These are phyloP conservation scores for Gastrophysa polygoni DNA, from an alignment of 2,888 invertebrate genomes.

Conservation along the genomic window DNA sequence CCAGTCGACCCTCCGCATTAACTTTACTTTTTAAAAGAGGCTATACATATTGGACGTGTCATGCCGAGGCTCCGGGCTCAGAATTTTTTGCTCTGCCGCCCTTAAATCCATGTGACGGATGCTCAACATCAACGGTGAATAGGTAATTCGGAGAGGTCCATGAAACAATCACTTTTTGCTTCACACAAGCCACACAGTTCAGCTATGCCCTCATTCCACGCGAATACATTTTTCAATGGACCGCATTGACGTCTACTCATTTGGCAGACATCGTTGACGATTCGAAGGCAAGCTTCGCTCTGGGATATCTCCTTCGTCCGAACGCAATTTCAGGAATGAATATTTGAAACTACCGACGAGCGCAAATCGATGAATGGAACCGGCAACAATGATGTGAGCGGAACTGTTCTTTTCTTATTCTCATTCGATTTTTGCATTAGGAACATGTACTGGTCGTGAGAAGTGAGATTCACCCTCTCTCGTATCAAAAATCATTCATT, in stretches of 20 bases:
- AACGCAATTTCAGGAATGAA: not conserved
- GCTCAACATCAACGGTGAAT: slow-evolving; percentile 38
- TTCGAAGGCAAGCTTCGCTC: not conserved
- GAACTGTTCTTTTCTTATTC: slow-evolving; percentile 40
- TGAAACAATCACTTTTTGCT: slow-evolving; percentile 28
- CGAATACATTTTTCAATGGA: slow-evolving; percentile 17
- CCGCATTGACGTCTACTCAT: slow-evolving; percentile 8
- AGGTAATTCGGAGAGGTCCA: slow-evolving; percentile 32
- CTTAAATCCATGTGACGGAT: slow-evolving; percentile 46
- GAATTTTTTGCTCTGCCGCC: slow-evolving; percentile 43
- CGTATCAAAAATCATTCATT: too few species aligned
- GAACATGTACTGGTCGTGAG: too few species aligned
- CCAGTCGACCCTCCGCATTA: slow-evolving; percentile 42
- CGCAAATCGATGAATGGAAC: slow-evolving; percentile 7
- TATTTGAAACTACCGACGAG: not conserved
- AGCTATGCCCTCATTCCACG: slow-evolving; percentile 13
- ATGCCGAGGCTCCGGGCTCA: slow-evolving; percentile 38
- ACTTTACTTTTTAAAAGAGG: slow-evolving; percentile 51
- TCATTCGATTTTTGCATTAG: slow-evolving; percentile 42
- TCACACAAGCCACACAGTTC: not conserved
- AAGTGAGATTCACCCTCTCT: too few species aligned
- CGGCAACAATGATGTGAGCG: slow-evolving; percentile 24
- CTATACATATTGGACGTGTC: slow-evolving; percentile 51
- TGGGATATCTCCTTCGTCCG: not conserved
- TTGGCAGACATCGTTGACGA: not conserved